Conservation (phyloP, 1,140 invertebrate species). For the Zaprionus lachaisei region DNA sequence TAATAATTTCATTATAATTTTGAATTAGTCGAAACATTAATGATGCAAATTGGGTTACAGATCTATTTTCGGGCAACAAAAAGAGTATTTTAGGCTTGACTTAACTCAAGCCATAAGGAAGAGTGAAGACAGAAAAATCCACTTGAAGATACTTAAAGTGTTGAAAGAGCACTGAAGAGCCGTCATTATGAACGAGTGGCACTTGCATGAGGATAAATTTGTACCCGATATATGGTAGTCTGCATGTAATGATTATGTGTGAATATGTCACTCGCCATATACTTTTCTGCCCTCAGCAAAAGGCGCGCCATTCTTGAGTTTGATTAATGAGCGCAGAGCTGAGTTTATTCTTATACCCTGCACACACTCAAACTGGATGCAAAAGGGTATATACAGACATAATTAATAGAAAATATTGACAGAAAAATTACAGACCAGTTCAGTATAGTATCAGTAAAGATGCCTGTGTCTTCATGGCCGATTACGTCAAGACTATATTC, state of each 20-base stretch:
- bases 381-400: background rate
- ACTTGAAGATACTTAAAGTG: constrained; percentile 55
- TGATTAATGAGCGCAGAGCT: constrained; percentile 72
- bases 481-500: no score
- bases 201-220: constrained; percentile 45
- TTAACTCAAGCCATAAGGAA: no score
- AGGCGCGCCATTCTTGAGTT: constrained; percentile 79
- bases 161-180: constrained; percentile 67
- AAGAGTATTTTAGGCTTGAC: background rate
- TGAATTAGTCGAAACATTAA: background rate
- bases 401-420: no score
- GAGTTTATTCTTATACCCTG: constrained; percentile 49
- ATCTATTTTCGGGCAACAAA: background rate
- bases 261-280: constrained; percentile 76
- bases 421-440: no score
- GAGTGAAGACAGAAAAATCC: constrained; percentile 34
- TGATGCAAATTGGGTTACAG: background rate
- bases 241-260: constrained; percentile 34
- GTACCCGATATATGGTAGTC: constrained; percentile 37
- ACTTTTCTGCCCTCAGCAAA: constrained; percentile 63
- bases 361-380: background rate
- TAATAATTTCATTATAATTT: background rate
- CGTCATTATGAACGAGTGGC: constrained; percentile 44
- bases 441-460: no score
- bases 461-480: no score